Evolutionary conservation across 2,888 invertebrate species (phyloP).

Genomic region (Eupithecia pulchellata): DNA sequence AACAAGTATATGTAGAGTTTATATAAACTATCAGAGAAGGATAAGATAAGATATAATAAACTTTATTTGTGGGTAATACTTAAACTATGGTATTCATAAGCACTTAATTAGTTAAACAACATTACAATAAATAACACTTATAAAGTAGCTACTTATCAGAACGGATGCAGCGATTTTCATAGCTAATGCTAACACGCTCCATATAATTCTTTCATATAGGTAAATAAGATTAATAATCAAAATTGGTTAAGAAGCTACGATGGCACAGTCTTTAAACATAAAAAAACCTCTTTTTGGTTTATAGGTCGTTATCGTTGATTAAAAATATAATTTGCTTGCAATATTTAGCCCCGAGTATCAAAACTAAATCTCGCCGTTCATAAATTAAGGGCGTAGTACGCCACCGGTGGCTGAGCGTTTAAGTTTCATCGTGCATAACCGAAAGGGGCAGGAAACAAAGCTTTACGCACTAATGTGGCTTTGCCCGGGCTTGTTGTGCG

Average conservation of each 20-base stretch:
- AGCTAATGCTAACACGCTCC: too few species aligned
- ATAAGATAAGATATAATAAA: too few species aligned
- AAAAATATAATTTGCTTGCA: neutral
- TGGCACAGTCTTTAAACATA: neutral
- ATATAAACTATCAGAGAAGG: neutral
- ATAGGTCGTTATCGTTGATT: neutral
- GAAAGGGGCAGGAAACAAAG: slow-evolving; percentile 61
- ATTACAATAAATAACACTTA: too few species aligned
- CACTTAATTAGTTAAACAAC: too few species aligned
- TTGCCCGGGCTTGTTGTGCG: slow-evolving; percentile 26
- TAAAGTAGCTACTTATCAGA: too few species aligned
- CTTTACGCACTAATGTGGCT: slow-evolving; percentile 36
- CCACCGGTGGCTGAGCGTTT: slow-evolving; percentile 64
- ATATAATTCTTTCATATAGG: too few species aligned
- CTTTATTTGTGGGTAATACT: too few species aligned
- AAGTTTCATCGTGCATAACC: slow-evolving; percentile 74
- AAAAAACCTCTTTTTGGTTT: neutral
- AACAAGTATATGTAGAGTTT: neutral
- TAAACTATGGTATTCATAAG: too few species aligned
- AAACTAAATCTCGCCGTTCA: slow-evolving; percentile 70
- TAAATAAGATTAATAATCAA: too few species aligned
- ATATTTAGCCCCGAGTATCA: neutral
- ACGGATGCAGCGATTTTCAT: neutral
- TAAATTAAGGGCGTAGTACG: slow-evolving; percentile 71
- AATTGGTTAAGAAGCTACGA: neutral